Evolutionary conservation across 2,797 vertebrate genomes (phyloP).

Genomic region (Labeo calbasu): DNA sequence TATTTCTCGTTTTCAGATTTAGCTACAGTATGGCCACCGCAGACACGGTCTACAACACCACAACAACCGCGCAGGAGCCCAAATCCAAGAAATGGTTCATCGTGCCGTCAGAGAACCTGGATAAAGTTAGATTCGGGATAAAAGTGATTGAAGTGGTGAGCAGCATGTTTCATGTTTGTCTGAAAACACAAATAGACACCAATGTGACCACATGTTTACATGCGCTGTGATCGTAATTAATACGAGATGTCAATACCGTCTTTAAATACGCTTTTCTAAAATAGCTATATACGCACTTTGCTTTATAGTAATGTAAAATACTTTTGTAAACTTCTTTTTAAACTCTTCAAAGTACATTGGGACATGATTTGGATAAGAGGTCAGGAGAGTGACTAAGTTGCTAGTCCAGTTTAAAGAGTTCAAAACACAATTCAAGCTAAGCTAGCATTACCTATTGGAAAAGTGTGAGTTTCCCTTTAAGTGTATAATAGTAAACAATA

Average conservation of each 20-base stretch:
- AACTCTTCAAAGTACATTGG: background rate
- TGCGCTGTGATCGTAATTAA: background rate
- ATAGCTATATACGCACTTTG: background rate
- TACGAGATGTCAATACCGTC: background rate
- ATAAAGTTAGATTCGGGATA: background rate
- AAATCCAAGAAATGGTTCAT: background rate
- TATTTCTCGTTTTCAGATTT: background rate
- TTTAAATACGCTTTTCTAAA: background rate
- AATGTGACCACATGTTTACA: background rate
- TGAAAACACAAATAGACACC: background rate
- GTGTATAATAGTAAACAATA: background rate
- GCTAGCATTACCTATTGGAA: background rate
- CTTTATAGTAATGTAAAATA: background rate
- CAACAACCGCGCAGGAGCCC: slow-evolving; percentile 7
- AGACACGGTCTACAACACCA: slow-evolving; percentile 42
- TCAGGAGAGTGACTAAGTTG: background rate
- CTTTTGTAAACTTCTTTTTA: background rate
- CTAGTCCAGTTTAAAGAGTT: background rate
- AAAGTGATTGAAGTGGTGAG: slow-evolving; percentile 44
- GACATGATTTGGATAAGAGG: background rate
- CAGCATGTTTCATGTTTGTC: background rate
- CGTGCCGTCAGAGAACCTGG: slow-evolving; percentile 12
- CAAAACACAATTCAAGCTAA: background rate
- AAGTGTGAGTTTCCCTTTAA: background rate
- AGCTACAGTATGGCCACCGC: slow-evolving; percentile 13